Conservation (phyloP, 1,140 invertebrate species). For the Drosophila sp. region DNA sequence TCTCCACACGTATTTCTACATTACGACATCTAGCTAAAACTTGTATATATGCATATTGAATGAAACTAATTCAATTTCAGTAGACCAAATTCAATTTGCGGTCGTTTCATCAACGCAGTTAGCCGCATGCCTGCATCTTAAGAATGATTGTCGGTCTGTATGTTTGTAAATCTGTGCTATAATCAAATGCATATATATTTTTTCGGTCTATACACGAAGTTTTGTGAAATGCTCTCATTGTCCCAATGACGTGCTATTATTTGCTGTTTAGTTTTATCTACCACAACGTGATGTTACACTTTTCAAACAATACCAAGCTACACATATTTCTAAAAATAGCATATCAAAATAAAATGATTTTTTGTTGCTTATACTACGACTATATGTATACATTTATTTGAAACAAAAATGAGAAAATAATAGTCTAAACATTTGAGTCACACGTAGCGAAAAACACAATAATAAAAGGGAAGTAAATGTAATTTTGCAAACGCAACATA, state of each 20-base stretch:
- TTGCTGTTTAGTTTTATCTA: conserved; percentile 46
- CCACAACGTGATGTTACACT: conserved; percentile 54
- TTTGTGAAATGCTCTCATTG: conserved; percentile 45
- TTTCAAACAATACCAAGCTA: conserved; percentile 41
- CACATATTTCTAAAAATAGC: conserved; percentile 60
- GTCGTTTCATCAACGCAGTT: conserved; percentile 30
- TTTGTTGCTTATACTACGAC: conserved; percentile 14
- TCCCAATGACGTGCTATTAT: conserved; percentile 58
- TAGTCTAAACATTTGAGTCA: no score
- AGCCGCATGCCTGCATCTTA: conserved; percentile 43
- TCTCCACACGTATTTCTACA: neutral
- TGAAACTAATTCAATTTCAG: conserved; percentile 19
- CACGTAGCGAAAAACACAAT: no score
- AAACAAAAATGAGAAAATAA: no score
- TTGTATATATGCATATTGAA: no score
- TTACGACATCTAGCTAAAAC: neutral
- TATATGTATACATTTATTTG: conserved; percentile 8
- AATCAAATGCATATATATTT: conserved; percentile 5
- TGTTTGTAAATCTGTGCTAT: conserved; percentile 32
- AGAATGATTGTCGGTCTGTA: no score
- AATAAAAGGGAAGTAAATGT: no score
- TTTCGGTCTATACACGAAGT: conserved; percentile 10
- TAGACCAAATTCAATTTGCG: conserved; percentile 35
- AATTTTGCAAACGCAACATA: no score
- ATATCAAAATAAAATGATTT: conserved; percentile 61